phyloP scores from a whole-genome alignment of 2,888 invertebrate species.

The Xanthia togata region DNA sequence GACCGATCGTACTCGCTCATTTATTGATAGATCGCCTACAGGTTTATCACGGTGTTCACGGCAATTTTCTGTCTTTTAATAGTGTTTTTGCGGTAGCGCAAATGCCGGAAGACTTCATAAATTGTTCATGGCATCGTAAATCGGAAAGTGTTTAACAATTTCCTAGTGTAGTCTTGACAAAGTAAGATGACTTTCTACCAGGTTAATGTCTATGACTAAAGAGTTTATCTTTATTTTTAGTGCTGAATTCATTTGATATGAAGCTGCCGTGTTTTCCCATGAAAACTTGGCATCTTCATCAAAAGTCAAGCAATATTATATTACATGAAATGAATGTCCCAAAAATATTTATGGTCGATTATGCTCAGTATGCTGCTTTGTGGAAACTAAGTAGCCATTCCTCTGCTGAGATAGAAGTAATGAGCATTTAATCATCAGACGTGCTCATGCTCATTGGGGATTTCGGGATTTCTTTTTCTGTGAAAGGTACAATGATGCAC shows the following conservation, averaged over 20 bases:
- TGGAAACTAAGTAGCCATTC: background rate
- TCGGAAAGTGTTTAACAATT: slow-evolving; percentile 60
- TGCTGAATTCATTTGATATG: background rate
- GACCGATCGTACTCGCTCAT: slow-evolving; percentile 52
- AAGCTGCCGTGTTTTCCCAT: background rate
- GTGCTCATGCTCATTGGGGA: too few species aligned
- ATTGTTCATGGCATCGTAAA: slow-evolving; percentile 55
- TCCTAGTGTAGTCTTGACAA: slow-evolving; percentile 48
- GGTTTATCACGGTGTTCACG: slow-evolving; percentile 57
- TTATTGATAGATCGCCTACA: slow-evolving; percentile 63
- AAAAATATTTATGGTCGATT: background rate
- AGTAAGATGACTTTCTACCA: slow-evolving; percentile 55
- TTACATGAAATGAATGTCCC: too few species aligned
- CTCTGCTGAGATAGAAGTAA: too few species aligned
- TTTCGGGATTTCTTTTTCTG: too few species aligned
- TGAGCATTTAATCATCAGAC: background rate
- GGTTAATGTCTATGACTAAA: slow-evolving; percentile 17
- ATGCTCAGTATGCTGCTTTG: background rate
- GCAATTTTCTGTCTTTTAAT: slow-evolving; percentile 63
- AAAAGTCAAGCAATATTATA: too few species aligned
- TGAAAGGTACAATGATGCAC: too few species aligned
- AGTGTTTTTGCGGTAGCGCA: slow-evolving; percentile 54
- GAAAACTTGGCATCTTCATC: background rate
- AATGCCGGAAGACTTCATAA: slow-evolving; percentile 57
- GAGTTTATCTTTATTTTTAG: slow-evolving; percentile 26